phyloP scores from a whole-genome alignment of 2,888 invertebrate genomes.

The Oxyteleia sp. region DNA sequence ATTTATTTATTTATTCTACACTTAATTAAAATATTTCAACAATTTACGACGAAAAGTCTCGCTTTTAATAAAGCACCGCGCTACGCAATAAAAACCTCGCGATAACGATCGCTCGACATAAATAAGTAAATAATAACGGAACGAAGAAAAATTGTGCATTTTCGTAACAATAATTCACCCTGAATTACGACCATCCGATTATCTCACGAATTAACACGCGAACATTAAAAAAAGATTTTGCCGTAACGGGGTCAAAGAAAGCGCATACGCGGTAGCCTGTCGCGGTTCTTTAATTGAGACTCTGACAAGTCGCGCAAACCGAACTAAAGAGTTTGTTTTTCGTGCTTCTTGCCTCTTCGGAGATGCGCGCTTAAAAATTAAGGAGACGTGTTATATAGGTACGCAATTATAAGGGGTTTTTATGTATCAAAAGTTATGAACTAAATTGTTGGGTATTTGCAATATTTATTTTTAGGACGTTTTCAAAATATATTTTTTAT shows the following conservation, averaged over 20 bases:
- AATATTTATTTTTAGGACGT: too few relatives aligned
- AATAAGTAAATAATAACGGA: too few relatives aligned
- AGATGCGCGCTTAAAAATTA: constrained; percentile 52
- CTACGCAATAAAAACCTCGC: constrained; percentile 2
- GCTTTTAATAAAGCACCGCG: constrained; percentile 23
- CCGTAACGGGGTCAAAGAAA: constrained; percentile 47
- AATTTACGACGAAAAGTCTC: constrained; percentile 42
- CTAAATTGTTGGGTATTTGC: too few relatives aligned
- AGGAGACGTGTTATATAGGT: constrained; percentile 49
- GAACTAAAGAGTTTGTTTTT: constrained; percentile 42
- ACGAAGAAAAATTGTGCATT: not conserved
- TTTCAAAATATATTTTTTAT: too few relatives aligned
- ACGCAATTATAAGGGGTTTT: too few relatives aligned
- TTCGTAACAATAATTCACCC: constrained; percentile 52
- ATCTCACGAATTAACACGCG: constrained; percentile 60
- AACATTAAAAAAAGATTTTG: constrained; percentile 45
- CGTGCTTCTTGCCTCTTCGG: constrained; percentile 8
- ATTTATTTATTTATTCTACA: constrained; percentile 51
- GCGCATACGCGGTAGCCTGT: constrained; percentile 27
- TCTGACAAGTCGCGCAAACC: constrained; percentile 29
- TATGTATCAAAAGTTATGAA: too few relatives aligned
- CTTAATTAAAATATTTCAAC: constrained; percentile 55
- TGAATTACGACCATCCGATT: constrained; percentile 61
- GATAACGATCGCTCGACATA: too few relatives aligned
- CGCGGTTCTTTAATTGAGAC: constrained; percentile 26